These are phyloP conservation scores for Digitonthophagus gazella DNA, from an alignment of 2,888 invertebrate genomes.

Conservation along the genomic window DNA sequence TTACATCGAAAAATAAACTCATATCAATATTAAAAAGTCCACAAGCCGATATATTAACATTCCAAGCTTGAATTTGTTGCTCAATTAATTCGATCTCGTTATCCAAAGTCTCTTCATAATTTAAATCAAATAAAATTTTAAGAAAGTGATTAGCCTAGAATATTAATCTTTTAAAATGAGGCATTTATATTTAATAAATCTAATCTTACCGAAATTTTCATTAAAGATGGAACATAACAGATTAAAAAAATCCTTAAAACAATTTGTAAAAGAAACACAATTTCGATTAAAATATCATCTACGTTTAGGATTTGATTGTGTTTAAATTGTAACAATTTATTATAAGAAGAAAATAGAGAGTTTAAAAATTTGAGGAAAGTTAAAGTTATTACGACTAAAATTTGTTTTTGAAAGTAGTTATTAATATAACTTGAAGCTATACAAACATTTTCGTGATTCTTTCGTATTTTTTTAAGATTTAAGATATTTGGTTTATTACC, in stretches of 20 bases:
- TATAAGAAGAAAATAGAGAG: slow-evolving; percentile 11
- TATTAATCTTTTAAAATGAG: not conserved
- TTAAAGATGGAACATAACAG: not conserved
- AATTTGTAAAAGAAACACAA: not conserved
- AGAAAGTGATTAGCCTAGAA: slow-evolving; percentile 7
- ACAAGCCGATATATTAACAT: not conserved
- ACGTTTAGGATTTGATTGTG: not conserved
- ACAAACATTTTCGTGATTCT: slow-evolving; percentile 10
- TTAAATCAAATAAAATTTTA: not conserved
- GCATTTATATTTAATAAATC: not conserved
- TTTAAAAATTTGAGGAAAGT: slow-evolving; percentile 9
- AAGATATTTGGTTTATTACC: not conserved
- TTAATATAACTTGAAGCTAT: slow-evolving; percentile 5
- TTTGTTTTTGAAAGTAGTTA: slow-evolving; percentile 5
- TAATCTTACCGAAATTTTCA: not conserved
- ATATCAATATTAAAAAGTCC: slow-evolving; percentile 10
- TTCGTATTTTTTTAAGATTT: not conserved
- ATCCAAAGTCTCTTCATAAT: not conserved
- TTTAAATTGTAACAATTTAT: slow-evolving; percentile 1
- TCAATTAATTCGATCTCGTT: slow-evolving; percentile 1
- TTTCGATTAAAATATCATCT: not conserved
- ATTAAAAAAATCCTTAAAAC: slow-evolving; percentile 2
- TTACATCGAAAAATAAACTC: slow-evolving; percentile 6
- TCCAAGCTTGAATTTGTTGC: slow-evolving; percentile 6
- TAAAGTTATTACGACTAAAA: slow-evolving; percentile 1